These are phyloP conservation scores for Drosophila sulfurigaster DNA, from an alignment of 1,140 invertebrate genomes.

Conservation along the genomic window DNA sequence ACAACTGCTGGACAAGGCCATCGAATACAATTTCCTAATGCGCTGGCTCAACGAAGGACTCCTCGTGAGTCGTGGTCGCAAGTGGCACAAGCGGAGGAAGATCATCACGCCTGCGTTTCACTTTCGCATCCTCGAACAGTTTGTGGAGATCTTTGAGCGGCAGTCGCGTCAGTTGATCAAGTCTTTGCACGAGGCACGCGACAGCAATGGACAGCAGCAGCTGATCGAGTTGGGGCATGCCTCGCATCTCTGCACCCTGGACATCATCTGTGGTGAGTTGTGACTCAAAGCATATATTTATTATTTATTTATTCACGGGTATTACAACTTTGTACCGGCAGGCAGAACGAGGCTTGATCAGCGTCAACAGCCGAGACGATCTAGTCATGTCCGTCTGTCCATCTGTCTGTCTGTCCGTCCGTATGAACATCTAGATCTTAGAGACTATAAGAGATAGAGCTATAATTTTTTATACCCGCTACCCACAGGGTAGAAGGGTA, in stretches of 20 bases:
- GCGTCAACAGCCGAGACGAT: too few species aligned
- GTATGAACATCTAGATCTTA: too few species aligned
- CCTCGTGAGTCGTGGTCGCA: conserved; percentile 87
- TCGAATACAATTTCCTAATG: conserved; percentile 88
- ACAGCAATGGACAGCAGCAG: conserved; percentile 21
- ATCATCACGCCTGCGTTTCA: conserved; percentile 95
- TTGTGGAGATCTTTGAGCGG: conserved; percentile 89
- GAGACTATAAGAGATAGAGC: too few species aligned
- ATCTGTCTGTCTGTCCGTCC: too few species aligned
- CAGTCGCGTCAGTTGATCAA: conserved; percentile 87
- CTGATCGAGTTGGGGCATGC: conserved; percentile 87
- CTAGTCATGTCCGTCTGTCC: too few species aligned
- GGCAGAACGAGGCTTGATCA: too few species aligned
- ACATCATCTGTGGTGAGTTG: conserved; percentile 90
- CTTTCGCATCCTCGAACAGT: conserved; percentile 92
- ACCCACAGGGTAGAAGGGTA: too few species aligned
- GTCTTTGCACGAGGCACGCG: conserved; percentile 76
- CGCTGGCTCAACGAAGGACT: conserved; percentile 91
- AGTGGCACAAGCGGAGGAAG: conserved; percentile 92
- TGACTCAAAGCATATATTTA: too few species aligned
- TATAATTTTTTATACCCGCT: too few species aligned
- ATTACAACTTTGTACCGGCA: too few species aligned
- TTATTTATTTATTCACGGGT: too few species aligned
- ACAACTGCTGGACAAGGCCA: conserved; percentile 65
- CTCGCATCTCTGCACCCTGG: conserved; percentile 88